Evolutionary conservation across 2,797 vertebrate species (phyloP).

Genomic region (Acanthopagrus latus): DNA sequence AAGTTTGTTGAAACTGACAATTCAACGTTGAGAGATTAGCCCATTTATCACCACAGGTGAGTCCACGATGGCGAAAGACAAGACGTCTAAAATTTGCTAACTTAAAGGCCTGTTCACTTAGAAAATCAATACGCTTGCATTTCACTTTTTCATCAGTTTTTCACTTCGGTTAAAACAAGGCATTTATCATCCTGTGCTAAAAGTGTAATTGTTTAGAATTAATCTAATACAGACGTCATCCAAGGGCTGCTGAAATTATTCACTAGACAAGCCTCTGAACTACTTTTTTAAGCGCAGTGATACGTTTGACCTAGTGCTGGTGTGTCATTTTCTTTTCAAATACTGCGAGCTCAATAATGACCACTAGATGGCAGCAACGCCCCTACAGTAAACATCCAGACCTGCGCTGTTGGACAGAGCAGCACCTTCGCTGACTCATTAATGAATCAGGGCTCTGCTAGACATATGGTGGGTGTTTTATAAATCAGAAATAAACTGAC

Average conservation of each 20-base stretch:
- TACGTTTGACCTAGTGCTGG: not conserved
- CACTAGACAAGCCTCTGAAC: constrained; percentile 16
- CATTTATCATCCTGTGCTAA: accelerated
- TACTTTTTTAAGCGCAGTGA: constrained; percentile 66
- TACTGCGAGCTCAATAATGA: not conserved
- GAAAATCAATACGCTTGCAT: constrained; percentile 28
- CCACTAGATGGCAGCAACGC: constrained; percentile 65
- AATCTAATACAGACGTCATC: not conserved
- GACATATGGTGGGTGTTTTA: not conserved
- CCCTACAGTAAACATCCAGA: not conserved
- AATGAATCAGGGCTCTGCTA: not conserved
- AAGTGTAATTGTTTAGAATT: accelerated
- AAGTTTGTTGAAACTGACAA: accelerated
- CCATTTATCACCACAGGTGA: not conserved
- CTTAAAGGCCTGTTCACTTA: constrained; percentile 36
- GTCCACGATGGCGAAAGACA: accelerated
- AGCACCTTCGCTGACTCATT: not conserved
- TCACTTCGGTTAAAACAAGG: not conserved
- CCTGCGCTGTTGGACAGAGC: accelerated
- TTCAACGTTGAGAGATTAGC: accelerated
- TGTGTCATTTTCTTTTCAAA: not conserved
- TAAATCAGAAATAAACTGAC: not conserved
- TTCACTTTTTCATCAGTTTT: not conserved
- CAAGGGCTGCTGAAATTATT: accelerated
- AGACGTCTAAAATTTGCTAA: not conserved